Conservation (phyloP, 1,140 invertebrate species). For the Triops cancriformis region DNA sequence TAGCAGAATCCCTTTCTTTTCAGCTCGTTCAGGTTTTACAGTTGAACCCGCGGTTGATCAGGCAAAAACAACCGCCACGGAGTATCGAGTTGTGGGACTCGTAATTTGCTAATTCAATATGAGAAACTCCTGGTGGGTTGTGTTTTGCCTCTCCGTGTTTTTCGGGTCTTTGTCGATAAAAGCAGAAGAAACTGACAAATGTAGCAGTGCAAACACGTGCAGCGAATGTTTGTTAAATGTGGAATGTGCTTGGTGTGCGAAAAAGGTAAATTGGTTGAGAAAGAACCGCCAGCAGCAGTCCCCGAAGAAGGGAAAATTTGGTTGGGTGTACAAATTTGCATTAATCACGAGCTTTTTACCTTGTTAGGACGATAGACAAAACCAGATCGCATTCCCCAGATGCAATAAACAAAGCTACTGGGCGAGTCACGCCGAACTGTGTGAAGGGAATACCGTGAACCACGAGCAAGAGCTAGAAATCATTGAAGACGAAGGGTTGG, state of each 20-base stretch:
- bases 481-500: neutral
- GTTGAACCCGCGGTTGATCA: neutral
- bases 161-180: neutral
- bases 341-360: neutral
- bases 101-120: neutral
- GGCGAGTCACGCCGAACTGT: neutral
- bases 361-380: neutral
- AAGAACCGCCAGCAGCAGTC: neutral
- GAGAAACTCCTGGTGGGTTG: neutral
- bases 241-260: constrained; percentile 25
- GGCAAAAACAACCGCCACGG: neutral
- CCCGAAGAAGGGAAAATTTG: neutral
- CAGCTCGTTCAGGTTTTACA: neutral
- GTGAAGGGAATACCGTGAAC: constrained; percentile 1
- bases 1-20: neutral
- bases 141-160: neutral
- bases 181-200: neutral
- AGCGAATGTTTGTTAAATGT: constrained; percentile 23
- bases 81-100: too few relatives aligned
- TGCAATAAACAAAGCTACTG: constrained; percentile 16
- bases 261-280: constrained; percentile 11
- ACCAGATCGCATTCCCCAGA: neutral
- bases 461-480: neutral
- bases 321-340: neutral
- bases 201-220: neutral